Evolutionary conservation across 1,140 invertebrate species (phyloP).

Genomic region (Ectropis grisescens): DNA sequence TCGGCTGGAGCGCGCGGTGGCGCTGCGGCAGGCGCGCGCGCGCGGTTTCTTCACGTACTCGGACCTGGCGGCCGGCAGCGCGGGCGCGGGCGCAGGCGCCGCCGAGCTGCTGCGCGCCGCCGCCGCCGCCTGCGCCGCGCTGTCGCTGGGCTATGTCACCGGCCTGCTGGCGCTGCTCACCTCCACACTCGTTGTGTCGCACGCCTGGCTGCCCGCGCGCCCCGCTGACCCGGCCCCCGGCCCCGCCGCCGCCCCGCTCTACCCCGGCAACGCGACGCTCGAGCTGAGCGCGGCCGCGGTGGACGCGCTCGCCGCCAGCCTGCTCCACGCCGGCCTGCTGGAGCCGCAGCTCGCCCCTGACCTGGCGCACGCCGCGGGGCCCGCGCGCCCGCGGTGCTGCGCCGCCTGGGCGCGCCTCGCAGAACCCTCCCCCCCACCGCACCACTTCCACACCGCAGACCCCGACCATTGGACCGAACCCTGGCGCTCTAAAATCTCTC

Average conservation of each 20-base stretch:
- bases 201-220: constrained; percentile 26
- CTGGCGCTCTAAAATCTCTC: constrained; percentile 42
- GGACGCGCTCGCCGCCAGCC: constrained; percentile 4
- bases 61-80: constrained; percentile 78
- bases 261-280: constrained; percentile 7
- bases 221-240: constrained; percentile 3
- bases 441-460: no score
- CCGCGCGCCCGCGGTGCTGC: constrained; percentile 28
- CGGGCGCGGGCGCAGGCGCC: constrained; percentile 66
- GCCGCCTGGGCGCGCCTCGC: constrained; percentile 20
- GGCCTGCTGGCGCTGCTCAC: constrained; percentile 79
- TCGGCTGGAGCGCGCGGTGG: constrained; percentile 79
- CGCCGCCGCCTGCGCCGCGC: constrained; percentile 74
- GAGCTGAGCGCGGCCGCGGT: constrained; percentile 9
- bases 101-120: constrained; percentile 65
- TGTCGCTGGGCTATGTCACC: constrained; percentile 79
- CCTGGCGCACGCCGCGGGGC: no score
- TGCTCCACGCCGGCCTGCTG: constrained; percentile 7
- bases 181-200: constrained; percentile 76
- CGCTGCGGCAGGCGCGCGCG: constrained; percentile 77
- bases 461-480: no score
- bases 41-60: constrained; percentile 90
- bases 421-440: no score
- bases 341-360: no score
- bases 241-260: constrained; percentile 1